Conservation (phyloP, 2,888 invertebrate species). For the Aphodius granarius region DNA sequence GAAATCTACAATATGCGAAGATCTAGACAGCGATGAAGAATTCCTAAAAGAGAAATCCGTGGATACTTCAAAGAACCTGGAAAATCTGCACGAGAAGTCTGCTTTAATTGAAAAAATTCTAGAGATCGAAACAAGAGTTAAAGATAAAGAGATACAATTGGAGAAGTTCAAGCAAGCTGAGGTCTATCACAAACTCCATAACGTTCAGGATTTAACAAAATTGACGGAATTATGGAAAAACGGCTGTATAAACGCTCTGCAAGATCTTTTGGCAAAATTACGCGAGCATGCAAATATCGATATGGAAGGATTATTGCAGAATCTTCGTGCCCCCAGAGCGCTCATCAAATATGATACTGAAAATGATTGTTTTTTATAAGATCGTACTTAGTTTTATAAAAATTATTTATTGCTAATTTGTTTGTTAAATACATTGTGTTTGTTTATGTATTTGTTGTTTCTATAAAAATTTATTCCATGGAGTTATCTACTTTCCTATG, state of each 20-base stretch:
- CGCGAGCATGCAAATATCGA: constrained; percentile 52
- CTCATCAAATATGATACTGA: constrained; percentile 19
- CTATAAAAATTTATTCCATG: too few relatives aligned
- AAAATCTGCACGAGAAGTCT: background rate
- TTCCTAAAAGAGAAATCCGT: background rate
- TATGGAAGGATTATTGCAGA: constrained; percentile 56
- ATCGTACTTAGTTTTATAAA: background rate
- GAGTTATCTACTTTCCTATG: too few relatives aligned
- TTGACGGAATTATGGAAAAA: constrained; percentile 60
- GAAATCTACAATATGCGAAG: background rate
- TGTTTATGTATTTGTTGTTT: background rate
- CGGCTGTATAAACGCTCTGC: constrained; percentile 59
- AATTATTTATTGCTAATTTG: constrained; percentile 1
- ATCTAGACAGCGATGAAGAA: background rate
- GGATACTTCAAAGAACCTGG: background rate
- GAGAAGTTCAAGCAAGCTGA: constrained; percentile 35
- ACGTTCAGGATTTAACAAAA: constrained; percentile 55
- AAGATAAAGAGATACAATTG: constrained; percentile 32
- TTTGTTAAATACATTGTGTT: background rate
- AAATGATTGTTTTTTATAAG: constrained; percentile 18
- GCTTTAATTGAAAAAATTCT: constrained; percentile 20
- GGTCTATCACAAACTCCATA: constrained; percentile 46
- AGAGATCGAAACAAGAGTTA: constrained; percentile 29
- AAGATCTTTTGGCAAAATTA: constrained; percentile 56
- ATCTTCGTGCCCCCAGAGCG: constrained; percentile 53